phyloP scores from a whole-genome alignment of 2,797 vertebrate genomes.

The Alfaro cultratus region DNA sequence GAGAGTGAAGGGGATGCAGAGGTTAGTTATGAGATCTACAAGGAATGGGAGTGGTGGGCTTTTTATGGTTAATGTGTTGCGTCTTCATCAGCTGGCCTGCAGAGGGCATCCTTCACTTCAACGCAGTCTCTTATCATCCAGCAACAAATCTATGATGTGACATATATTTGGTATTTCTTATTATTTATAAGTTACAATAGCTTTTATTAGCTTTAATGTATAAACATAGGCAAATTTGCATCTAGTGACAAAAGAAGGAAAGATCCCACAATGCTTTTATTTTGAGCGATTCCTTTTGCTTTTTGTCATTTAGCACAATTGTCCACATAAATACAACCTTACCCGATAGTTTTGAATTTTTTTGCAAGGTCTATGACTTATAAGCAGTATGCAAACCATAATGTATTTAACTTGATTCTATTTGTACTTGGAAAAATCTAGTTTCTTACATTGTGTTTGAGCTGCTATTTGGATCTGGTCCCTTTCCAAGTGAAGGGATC shows the following conservation, averaged over 20 bases:
- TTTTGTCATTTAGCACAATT: slow-evolving; percentile 34
- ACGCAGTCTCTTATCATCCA: slow-evolving; percentile 64
- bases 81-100: slow-evolving; percentile 78
- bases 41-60: slow-evolving; percentile 71
- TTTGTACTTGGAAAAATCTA: slow-evolving; percentile 74
- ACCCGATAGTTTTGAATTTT: slow-evolving; percentile 26
- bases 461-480: slow-evolving; percentile 77
- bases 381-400: slow-evolving; percentile 43
- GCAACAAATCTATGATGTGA: slow-evolving; percentile 57
- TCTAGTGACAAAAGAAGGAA: slow-evolving; percentile 21
- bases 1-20: slow-evolving; percentile 88
- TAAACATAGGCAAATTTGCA: slow-evolving; percentile 30
- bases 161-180: slow-evolving; percentile 53
- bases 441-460: slow-evolving; percentile 82
- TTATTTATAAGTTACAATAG: slow-evolving; percentile 33
- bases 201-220: slow-evolving; percentile 37
- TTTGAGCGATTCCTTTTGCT: slow-evolving; percentile 21
- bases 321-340: slow-evolving; percentile 28
- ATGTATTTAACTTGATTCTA: slow-evolving; percentile 49
- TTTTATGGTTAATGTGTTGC: slow-evolving; percentile 79
- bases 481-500: slow-evolving; percentile 82
- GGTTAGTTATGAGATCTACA: slow-evolving; percentile 86
- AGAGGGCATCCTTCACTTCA: slow-evolving; percentile 79
- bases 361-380: slow-evolving; percentile 26
- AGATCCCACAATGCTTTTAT: slow-evolving; percentile 29